A percentile compares a stretch with the other conserved stretches of the same genome.
Evolutionary conservation across 2,797 vertebrate genomes (phyloP).

Genomic region (Xiphophorus birchmanni): DNA sequence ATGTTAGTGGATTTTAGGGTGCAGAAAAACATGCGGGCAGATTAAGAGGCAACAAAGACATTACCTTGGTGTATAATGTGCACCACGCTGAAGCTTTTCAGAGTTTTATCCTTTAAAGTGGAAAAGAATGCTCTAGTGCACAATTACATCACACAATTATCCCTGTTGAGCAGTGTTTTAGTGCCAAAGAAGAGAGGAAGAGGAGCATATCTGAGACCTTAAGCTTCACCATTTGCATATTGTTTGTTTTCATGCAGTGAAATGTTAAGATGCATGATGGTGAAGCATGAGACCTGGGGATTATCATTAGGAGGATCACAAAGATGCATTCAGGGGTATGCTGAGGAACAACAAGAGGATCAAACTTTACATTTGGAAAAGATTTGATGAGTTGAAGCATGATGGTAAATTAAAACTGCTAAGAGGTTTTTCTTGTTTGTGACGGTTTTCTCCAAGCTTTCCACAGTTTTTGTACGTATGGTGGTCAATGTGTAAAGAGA

Average conservation of each 20-base stretch:
- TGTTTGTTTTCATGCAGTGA: slow-evolving; percentile 67
- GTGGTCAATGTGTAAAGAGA: not conserved
- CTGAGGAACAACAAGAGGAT: slow-evolving; percentile 57
- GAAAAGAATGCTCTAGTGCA: slow-evolving; percentile 37
- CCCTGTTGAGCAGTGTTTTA: slow-evolving; percentile 41
- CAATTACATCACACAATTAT: slow-evolving; percentile 30
- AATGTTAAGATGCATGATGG: slow-evolving; percentile 61
- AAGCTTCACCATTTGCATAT: slow-evolving; percentile 72
- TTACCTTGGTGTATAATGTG: slow-evolving; percentile 24
- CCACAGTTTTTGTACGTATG: not conserved
- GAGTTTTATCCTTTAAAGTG: slow-evolving; percentile 34
- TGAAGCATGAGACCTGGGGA: slow-evolving; percentile 69
- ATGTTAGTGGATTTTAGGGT: slow-evolving; percentile 39
- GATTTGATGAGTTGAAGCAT: slow-evolving; percentile 27
- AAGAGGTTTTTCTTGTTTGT: not conserved
- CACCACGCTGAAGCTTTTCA: slow-evolving; percentile 5
- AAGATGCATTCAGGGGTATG: slow-evolving; percentile 47
- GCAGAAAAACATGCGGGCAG: slow-evolving; percentile 21
- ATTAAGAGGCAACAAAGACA: slow-evolving; percentile 32
- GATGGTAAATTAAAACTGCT: slow-evolving; percentile 40
- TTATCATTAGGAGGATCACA: slow-evolving; percentile 69
- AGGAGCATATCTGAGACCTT: slow-evolving; percentile 70
- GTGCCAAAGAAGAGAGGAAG: slow-evolving; percentile 42
- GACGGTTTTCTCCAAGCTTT: not conserved
- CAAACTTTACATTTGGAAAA: slow-evolving; percentile 61